These are phyloP conservation scores for Halcyon malimbica DNA, from an alignment of 2,113 vertebrate species.

Conservation along the genomic window DNA sequence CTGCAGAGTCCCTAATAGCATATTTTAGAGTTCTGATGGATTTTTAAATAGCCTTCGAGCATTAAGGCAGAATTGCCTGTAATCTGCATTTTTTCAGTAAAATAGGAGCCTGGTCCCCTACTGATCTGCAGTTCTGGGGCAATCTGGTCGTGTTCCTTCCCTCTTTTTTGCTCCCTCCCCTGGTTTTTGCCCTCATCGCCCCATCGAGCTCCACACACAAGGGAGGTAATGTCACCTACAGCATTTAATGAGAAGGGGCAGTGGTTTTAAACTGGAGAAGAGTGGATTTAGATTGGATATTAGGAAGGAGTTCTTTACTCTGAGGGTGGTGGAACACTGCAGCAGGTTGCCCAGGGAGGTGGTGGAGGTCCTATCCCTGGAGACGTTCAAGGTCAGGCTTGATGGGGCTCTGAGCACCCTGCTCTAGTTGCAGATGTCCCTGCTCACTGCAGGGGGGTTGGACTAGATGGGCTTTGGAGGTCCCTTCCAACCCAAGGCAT, in stretches of 20 bases:
- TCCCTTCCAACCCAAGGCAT: no score
- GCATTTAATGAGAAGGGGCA: neutral
- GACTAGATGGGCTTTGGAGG: no score
- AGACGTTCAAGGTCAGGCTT: no score
- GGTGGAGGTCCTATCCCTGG: no score
- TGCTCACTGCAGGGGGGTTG: no score
- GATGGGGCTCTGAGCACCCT: no score
- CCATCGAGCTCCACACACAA: fast-evolving
- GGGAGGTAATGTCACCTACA: fast-evolving
- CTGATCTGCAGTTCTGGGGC: neutral
- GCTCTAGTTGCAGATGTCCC: no score
- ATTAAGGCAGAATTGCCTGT: neutral
- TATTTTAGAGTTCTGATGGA: constrained; percentile 22
- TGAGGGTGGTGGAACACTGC: no score
- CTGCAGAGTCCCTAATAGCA: neutral
- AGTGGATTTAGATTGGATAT: no score
- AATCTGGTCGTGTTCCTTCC: neutral
- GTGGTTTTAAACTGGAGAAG: no score
- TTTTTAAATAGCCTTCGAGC: constrained; percentile 28
- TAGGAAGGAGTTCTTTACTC: no score
- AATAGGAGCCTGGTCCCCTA: neutral
- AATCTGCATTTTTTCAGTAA: neutral
- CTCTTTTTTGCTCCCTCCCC: neutral
- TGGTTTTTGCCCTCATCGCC: neutral
- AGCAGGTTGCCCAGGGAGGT: no score